Evolutionary conservation across 2,797 vertebrate species (phyloP), one percentile per base, ranked within the genome.

Genomic region (Holocentrus rufus): DNA sequence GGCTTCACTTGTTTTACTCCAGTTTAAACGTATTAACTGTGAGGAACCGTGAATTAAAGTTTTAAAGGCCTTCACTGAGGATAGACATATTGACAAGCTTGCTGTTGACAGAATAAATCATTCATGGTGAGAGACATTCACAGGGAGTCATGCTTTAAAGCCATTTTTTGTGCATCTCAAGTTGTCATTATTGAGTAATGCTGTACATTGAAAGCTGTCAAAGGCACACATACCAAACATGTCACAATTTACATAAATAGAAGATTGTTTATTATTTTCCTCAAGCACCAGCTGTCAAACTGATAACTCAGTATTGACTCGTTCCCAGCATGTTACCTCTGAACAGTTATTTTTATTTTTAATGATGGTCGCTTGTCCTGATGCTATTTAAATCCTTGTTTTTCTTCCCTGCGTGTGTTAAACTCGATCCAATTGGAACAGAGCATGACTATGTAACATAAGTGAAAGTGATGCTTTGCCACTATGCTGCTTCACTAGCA

Each of bases 211-310:
- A 44, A 44, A 13, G 39, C 13, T 39, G 13, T 44, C 39, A 44
- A 44, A 44, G 2, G 11, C 55, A 83, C 34, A 55, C 34, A 3
- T 10, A 60, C 42, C 47, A 71, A 71, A 20, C 79, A 83, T 49
- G n/a, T n/a, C n/a, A n/a, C n/a, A 52, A 46, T 74, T 71, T 53
- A 61, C 68, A 72, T 18, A 50, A 65, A 56, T 68, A 70, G 11
- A 64, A 62, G 25, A 69, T 71, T 61, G 69, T 13, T 53, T 2
- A 61, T 55, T 20, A 7, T 52, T 5, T 69, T 61, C 27, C n/a
- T n/a, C n/a, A n/a, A n/a, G n/a, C 50, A 54, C 30, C 81, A 69
- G 75, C 62, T 80, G 61, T 23, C 15, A 47, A 52, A 17, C 31
- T 52, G 22, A 27, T 44, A 8, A 65, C 46, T 1, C 9, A 55